A percentile compares a stretch with the other conserved stretches of the same genome.
Evolutionary conservation across 2,888 invertebrate genomes (phyloP).

Genomic region (Vesta saturnalis): DNA sequence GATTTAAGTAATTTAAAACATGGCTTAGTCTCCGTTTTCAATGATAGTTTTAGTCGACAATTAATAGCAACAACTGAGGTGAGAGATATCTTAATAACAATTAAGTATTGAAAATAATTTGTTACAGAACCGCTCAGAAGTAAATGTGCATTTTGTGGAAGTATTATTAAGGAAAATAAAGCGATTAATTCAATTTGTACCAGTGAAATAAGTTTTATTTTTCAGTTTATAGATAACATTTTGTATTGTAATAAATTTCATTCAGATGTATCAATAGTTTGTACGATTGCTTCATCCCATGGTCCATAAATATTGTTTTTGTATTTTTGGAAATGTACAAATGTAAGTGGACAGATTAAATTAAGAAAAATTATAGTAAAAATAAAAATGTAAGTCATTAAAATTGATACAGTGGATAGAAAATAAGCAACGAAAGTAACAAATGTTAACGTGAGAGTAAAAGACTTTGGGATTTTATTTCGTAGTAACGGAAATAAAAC

Average conservation of each 20-base stretch:
- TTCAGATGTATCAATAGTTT: constrained; percentile 64
- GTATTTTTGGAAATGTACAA: constrained; percentile 78
- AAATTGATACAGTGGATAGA: constrained; percentile 68
- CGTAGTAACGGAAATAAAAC: constrained; percentile 87
- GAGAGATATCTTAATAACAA: constrained; percentile 16
- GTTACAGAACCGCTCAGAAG: constrained; percentile 69
- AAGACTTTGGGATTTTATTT: constrained; percentile 66
- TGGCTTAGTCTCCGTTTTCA: constrained; percentile 77
- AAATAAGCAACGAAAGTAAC: constrained; percentile 64
- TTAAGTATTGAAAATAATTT: background rate
- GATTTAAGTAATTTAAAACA: constrained; percentile 76
- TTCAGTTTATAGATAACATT: constrained; percentile 34
- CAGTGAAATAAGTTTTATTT: constrained; percentile 62
- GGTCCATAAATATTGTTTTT: constrained; percentile 96
- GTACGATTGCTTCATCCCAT: constrained; percentile 94
- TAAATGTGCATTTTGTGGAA: constrained; percentile 77
- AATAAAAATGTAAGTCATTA: constrained; percentile 71
- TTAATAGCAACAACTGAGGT: constrained; percentile 75
- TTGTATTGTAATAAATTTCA: constrained; percentile 22
- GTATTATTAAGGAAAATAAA: constrained; percentile 82
- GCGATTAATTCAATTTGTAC: constrained; percentile 81
- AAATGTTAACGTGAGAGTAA: constrained; percentile 66
- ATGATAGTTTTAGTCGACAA: constrained; percentile 81
- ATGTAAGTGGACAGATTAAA: constrained; percentile 78
- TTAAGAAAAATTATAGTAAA: constrained; percentile 72